Base-by-base conservation (phyloP, 2,888 invertebrate species). In the Prosapia bicincta region DNA sequence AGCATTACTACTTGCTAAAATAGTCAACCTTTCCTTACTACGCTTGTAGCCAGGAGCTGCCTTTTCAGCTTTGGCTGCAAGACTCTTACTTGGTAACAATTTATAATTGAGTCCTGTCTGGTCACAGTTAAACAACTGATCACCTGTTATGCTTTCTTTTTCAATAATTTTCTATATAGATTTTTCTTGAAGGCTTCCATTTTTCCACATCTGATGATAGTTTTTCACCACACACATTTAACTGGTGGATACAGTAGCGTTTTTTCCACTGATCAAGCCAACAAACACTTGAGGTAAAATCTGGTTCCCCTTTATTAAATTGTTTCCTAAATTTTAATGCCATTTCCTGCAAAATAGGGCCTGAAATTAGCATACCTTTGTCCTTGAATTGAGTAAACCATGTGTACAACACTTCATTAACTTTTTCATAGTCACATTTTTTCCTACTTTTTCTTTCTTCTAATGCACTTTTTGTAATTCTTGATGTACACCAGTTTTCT, bases 91-190 rank as follows among this genome's bases (percentile, higher is more conserved):
- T 23, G 72, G 73, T 69, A 77, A 67, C 43, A 73, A 71, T 77
- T 75, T 74, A 65, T 73, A 78, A 72, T 74, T 76, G 7, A 78
- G 72, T 15, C 76, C 78, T 38, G 77, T 78, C 74, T 77, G 72
- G 30, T 78, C 75, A 54, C 74, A 71, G 15, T 75, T 75, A 72
- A 69, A 78, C 32, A 74, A 25, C 54, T 30, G 66, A 54, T 76
- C 71, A 28, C 72, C 26, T 30, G 75, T 26, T 28, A 65, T 26
- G 71, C 68, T 72, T 73, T 76, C 67, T 38, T 30, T 15, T 43
- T 67, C 68, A 77, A 25, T n/a, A 73, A 28, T 25, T 28, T 66
- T 15, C 66, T 25, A 23, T 67, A 32, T 24, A n/a, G n/a, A n/a
- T 68, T 43, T 25, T 70, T 25, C 24, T 20, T 20, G 43, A 77